phyloP scores from a whole-genome alignment of 2,888 invertebrate genomes.

The Watsonalla binaria region DNA sequence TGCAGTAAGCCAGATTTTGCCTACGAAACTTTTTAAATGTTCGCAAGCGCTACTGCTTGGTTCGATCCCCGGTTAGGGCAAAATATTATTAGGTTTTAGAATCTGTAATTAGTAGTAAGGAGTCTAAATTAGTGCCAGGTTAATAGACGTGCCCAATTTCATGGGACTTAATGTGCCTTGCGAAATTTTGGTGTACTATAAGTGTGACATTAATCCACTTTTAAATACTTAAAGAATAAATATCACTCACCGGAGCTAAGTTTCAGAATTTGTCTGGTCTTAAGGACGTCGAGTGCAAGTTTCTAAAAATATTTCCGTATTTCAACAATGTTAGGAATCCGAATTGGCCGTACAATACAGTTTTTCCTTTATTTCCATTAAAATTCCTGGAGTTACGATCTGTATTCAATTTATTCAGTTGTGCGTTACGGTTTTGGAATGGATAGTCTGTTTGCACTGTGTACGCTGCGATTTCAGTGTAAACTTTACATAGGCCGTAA shows the following conservation, averaged over 20 bases:
- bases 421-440: conserved; percentile 35
- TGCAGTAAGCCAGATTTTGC: too few relatives aligned
- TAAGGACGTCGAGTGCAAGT: conserved; percentile 16
- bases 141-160: too few relatives aligned
- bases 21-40: too few relatives aligned
- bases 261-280: conserved; percentile 15
- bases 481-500: conserved; percentile 25
- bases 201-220: too few relatives aligned
- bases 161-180: too few relatives aligned
- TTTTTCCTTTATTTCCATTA: conserved; percentile 52
- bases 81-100: too few relatives aligned
- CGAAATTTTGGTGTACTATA: too few relatives aligned
- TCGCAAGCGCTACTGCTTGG: too few relatives aligned
- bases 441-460: conserved; percentile 23
- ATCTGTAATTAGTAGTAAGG: too few relatives aligned
- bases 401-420: conserved; percentile 47
- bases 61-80: too few relatives aligned
- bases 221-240: too few relatives aligned
- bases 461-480: conserved; percentile 29
- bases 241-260: conserved; percentile 11
- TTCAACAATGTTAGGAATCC: conserved; percentile 44
- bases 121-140: too few relatives aligned
- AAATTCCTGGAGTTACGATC: conserved; percentile 46
- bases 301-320: conserved; percentile 32
- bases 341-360: conserved; percentile 38